A percentile compares a stretch with the other conserved stretches of the same genome.
These are phyloP conservation scores for Eurytoma adleriae DNA, from an alignment of 2,888 invertebrate genomes.

Conservation along the genomic window DNA sequence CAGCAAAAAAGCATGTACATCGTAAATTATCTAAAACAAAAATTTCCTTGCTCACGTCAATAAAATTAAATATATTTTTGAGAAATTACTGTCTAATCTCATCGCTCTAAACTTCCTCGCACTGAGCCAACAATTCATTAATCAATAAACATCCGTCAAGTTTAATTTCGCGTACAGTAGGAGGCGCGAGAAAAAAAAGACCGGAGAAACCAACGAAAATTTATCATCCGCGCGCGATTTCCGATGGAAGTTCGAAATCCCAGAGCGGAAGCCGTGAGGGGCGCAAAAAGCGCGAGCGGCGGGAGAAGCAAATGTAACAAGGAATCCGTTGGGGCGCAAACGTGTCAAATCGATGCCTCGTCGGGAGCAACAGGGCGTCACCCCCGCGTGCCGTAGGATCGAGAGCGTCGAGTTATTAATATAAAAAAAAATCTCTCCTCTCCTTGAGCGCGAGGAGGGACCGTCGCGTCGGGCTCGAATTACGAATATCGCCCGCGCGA, in stretches of 20 bases:
- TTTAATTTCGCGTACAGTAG: too few species aligned
- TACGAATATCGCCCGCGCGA: slow-evolving; percentile 24
- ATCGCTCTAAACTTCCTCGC: too few species aligned
- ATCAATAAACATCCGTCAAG: too few species aligned
- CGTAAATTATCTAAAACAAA: too few species aligned
- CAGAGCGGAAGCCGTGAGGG: not conserved
- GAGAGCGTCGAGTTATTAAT: slow-evolving; percentile 40
- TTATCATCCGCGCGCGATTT: not conserved
- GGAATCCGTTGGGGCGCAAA: slow-evolving; percentile 35
- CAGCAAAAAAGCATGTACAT: too few species aligned
- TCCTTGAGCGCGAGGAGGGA: too few species aligned
- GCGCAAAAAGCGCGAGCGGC: not conserved
- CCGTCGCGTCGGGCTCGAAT: slow-evolving; percentile 3
- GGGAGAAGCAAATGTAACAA: slow-evolving; percentile 35
- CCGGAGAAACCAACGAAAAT: not conserved
- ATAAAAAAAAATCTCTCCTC: slow-evolving; percentile 10
- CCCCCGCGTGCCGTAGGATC: slow-evolving; percentile 10
- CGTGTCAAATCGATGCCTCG: slow-evolving; percentile 45
- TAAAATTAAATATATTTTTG: too few species aligned
- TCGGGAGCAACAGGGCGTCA: slow-evolving; percentile 30
- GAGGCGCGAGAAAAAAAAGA: too few species aligned
- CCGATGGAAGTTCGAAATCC: not conserved
- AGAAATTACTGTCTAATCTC: too few species aligned
- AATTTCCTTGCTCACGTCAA: too few species aligned
- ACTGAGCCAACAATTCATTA: too few species aligned